A percentile compares a stretch with the other conserved stretches of the same genome.
Conservation (phyloP, 2,113 vertebrate species). For the Peromyscus leucopus region DNA sequence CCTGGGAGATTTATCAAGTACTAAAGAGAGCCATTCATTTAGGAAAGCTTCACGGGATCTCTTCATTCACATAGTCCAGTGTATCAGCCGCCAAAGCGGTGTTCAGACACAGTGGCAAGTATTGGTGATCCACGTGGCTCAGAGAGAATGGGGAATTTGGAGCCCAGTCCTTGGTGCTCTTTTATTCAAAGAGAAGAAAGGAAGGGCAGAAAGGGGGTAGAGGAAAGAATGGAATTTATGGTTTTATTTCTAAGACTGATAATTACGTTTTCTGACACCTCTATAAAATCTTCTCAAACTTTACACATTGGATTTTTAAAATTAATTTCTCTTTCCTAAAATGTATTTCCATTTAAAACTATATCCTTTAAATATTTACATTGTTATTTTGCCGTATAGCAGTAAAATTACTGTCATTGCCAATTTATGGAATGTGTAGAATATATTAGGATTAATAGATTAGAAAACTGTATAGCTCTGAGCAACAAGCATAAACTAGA, state of each 20-base stretch:
- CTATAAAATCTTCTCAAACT: slow-evolving; percentile 19
- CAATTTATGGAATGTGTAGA: slow-evolving; percentile 10
- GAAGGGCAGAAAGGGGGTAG: background rate
- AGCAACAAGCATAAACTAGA: slow-evolving; percentile 49
- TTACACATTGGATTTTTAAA: slow-evolving; percentile 40
- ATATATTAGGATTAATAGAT: slow-evolving; percentile 45
- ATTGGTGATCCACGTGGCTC: background rate
- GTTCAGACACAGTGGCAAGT: slow-evolving; percentile 41
- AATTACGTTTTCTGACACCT: background rate
- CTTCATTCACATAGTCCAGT: slow-evolving; percentile 17
- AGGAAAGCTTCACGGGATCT: background rate
- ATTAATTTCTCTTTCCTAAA: slow-evolving; percentile 36
- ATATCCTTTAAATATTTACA: slow-evolving; percentile 30
- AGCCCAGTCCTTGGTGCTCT: background rate
- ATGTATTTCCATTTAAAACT: slow-evolving; percentile 50
- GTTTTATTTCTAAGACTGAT: slow-evolving; percentile 8
- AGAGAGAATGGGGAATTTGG: background rate
- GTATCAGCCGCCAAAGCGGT: background rate
- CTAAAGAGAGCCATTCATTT: slow-evolving; percentile 31
- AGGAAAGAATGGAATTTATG: background rate
- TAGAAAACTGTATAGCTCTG: slow-evolving; percentile 53
- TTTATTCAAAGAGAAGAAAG: slow-evolving; percentile 31
- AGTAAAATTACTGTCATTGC: slow-evolving; percentile 4
- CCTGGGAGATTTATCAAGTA: background rate
- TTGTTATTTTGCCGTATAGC: background rate